Evolutionary conservation across 2,797 vertebrate genomes (phyloP).

Genomic region (Cuniculus paca): DNA sequence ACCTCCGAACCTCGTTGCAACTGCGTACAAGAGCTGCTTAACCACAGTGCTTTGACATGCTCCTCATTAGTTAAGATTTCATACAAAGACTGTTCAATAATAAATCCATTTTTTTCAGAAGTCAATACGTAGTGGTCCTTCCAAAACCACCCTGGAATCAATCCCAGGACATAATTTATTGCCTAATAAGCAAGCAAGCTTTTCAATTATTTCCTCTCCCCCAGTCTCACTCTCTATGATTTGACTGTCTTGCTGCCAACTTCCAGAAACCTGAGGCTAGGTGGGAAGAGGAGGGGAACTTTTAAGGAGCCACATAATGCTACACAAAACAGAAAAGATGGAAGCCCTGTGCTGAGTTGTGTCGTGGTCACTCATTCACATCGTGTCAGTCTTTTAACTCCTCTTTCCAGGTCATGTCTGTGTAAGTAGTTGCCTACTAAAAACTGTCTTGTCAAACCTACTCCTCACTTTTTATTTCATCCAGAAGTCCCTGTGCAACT

Average conservation of each 20-base stretch:
- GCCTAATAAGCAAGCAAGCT: constrained; percentile 76
- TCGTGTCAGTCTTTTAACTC: neutral
- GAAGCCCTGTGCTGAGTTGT: neutral
- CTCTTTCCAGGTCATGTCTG: neutral
- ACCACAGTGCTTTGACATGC: neutral
- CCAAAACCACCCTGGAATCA: constrained; percentile 70
- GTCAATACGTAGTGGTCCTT: constrained; percentile 66
- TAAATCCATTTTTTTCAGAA: constrained; percentile 68
- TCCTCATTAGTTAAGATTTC: constrained; percentile 79
- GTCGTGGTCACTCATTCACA: neutral
- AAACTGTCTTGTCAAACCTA: neutral
- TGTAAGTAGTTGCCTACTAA: neutral
- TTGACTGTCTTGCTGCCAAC: constrained; percentile 50
- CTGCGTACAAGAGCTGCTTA: neutral
- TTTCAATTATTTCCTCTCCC: constrained; percentile 73
- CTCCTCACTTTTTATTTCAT: neutral
- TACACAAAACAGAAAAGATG: neutral
- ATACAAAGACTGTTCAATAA: constrained; percentile 67
- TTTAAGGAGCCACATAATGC: constrained; percentile 35
- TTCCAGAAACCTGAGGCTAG: constrained; percentile 41
- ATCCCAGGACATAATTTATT: constrained; percentile 73
- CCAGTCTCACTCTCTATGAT: constrained; percentile 37
- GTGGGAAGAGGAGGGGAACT: neutral
- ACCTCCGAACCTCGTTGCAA: constrained; percentile 3
- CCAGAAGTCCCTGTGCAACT: neutral